Conservation (phyloP, 2,888 invertebrate genomes). For the Temnothorax rugatulus region DNA sequence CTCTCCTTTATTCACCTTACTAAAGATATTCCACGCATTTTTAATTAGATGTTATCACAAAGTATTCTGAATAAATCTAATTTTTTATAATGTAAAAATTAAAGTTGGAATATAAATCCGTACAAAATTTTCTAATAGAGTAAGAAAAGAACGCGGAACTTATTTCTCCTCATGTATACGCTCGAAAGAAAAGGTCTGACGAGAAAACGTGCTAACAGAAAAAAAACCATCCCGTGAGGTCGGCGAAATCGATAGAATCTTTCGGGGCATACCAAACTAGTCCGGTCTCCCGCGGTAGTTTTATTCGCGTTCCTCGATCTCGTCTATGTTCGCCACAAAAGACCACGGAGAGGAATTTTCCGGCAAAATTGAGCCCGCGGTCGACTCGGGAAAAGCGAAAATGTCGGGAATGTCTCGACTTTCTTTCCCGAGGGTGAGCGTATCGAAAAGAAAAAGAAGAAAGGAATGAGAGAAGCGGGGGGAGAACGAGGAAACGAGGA, state of each 20-base stretch:
- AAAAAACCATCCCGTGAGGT: constrained; percentile 30
- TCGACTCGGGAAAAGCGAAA: constrained; percentile 42
- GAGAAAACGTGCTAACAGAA: constrained; percentile 33
- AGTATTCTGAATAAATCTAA: neutral
- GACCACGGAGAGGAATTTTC: constrained; percentile 47
- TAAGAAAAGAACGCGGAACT: neutral
- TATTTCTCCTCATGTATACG: neutral
- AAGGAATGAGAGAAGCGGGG: constrained; percentile 9
- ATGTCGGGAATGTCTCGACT: constrained; percentile 42
- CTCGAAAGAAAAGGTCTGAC: constrained; percentile 15
- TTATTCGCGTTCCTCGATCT: constrained; percentile 51
- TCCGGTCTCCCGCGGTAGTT: constrained; percentile 36
- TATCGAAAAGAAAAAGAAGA: constrained; percentile 23
- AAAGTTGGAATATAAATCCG: neutral
- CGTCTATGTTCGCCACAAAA: constrained; percentile 40
- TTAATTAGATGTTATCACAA: neutral
- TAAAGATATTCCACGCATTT: neutral
- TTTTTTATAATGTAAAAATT: neutral
- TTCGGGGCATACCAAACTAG: constrained; percentile 58
- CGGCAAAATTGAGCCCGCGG: constrained; percentile 46
- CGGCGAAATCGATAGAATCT: constrained; percentile 55
- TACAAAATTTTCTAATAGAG: neutral
- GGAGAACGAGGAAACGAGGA: neutral
- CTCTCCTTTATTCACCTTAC: neutral
- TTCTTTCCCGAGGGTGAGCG: constrained; percentile 15